Evolutionary conservation across 1,140 invertebrate genomes (phyloP).

Genomic region (Lepidurus packardi): DNA sequence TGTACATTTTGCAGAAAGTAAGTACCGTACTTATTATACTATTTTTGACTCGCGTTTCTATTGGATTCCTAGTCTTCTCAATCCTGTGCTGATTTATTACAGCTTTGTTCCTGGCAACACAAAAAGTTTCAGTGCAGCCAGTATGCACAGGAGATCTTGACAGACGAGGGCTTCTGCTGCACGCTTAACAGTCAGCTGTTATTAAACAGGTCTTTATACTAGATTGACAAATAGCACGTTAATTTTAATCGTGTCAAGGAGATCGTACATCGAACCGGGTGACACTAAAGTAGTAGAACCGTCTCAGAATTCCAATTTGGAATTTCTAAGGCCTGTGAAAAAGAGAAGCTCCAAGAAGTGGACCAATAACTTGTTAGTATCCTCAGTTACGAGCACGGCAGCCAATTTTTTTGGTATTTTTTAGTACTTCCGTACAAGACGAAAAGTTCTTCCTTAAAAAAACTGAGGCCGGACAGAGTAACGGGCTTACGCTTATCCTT

Average conservation of each 20-base stretch:
- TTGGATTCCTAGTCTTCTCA: neutral
- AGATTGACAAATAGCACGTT: neutral
- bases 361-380: too few relatives aligned
- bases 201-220: neutral
- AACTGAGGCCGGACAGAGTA: neutral
- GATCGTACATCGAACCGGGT: neutral
- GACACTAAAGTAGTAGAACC: too few relatives aligned
- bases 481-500: neutral
- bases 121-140: neutral
- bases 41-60: neutral
- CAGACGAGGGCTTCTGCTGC: slow-evolving; percentile 29
- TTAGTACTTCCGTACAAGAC: neutral
- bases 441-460: neutral
- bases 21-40: too few relatives aligned
- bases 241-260: neutral
- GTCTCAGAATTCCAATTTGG: too few relatives aligned
- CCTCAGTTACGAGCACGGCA: too few relatives aligned
- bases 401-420: neutral
- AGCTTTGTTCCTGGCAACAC: neutral
- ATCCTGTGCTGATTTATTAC: neutral
- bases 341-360: too few relatives aligned
- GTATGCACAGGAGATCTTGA: neutral
- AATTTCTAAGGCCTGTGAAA: too few relatives aligned
- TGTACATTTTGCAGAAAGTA: too few relatives aligned
- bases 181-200: slow-evolving; percentile 19